Base-by-base conservation (phyloP, 2,888 invertebrate species). In the Ptilodon capucinus region DNA sequence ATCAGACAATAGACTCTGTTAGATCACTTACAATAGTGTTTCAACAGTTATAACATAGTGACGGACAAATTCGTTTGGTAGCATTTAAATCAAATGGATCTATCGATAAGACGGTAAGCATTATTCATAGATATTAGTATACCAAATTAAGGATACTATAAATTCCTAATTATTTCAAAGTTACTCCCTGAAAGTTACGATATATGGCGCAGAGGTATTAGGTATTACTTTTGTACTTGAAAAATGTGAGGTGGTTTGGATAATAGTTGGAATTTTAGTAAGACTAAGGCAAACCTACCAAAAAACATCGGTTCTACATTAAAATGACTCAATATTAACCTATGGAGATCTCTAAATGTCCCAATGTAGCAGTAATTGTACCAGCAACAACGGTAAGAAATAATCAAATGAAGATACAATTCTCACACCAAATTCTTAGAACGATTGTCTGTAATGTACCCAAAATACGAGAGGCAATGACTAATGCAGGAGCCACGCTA, bases 1-100 rank as follows among this genome's bases (percentile, higher is more conserved):
- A 56, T 40, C 57, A 74, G 57, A 81, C 79, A 80, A 81, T 79
- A 48, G 68, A 57, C 54, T 61, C 57, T 62, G 67, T 62, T 67
- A 71, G 52, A 69, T 72, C 56, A 69, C 68, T 70, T 66, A 68
- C 62, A 68, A 60, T 58, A 41, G 54, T 60, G 51, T 51, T 67
- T 64, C 59, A 66, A 59, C 58, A 71, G 65, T 58, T 67, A 60
- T 67, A 53, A 52, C 60, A 50, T 47, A 57, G 62, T 66, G 64
- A 70, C 64, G 54, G 60, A 64, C 60, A 60, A 67, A 71, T 57
- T 54, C 54, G 50, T 66, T 57, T 50, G 45, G 54, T 60, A 61
- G 67, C 59, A 76, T 76, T 68, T 64, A 59, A 64, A n/a, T n/a
- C n/a, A n/a, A n/a, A n/a, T n/a, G n/a, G n/a, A n/a, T n/a, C n/a